phyloP scores from a whole-genome alignment of 2,113 vertebrate species.

The Periophthalmodon schlosseri region DNA sequence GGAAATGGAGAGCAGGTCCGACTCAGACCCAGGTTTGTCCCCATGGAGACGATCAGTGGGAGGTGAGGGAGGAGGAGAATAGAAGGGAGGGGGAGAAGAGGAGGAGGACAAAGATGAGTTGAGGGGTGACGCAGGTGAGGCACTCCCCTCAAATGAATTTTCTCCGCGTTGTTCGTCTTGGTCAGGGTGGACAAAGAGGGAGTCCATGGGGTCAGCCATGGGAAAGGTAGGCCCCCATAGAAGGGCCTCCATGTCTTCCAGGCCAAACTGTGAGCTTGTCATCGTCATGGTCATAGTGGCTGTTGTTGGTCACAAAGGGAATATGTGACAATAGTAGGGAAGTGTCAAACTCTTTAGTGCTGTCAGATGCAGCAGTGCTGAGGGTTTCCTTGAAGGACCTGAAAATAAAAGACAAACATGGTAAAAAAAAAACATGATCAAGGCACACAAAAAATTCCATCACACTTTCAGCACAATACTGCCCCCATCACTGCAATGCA shows the following conservation, averaged over 20 bases:
- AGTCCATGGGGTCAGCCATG: slow-evolving; percentile 86
- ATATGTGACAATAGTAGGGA: slow-evolving; percentile 46
- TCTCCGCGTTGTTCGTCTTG: slow-evolving; percentile 55
- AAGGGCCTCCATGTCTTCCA: slow-evolving; percentile 86
- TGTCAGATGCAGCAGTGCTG: slow-evolving; percentile 90
- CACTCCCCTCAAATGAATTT: slow-evolving; percentile 71
- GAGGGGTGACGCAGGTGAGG: slow-evolving; percentile 50
- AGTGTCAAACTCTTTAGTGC: slow-evolving; percentile 72
- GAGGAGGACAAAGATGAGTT: slow-evolving; percentile 62
- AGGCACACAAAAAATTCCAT: not conserved
- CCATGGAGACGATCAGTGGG: slow-evolving; percentile 38
- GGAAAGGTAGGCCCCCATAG: slow-evolving; percentile 87
- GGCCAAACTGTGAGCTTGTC: slow-evolving; percentile 91
- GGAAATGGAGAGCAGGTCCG: slow-evolving; percentile 72
- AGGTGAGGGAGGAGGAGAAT: slow-evolving; percentile 64
- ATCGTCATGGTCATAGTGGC: slow-evolving; percentile 85
- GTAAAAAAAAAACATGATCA: not conserved
- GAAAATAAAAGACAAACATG: slow-evolving; percentile 11
- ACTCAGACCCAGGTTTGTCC: slow-evolving; percentile 63
- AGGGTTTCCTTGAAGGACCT: slow-evolving; percentile 86
- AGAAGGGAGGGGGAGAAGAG: slow-evolving; percentile 66
- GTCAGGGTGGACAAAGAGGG: slow-evolving; percentile 72
- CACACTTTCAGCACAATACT: slow-evolving; percentile 25
- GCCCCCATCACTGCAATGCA: slow-evolving; percentile 42
- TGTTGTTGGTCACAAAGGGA: slow-evolving; percentile 68